A percentile compares a stretch with the other conserved stretches of the same genome.
These are phyloP conservation scores for Blastobasis lacticolella DNA, from an alignment of 2,888 invertebrate genomes.

Conservation along the genomic window DNA sequence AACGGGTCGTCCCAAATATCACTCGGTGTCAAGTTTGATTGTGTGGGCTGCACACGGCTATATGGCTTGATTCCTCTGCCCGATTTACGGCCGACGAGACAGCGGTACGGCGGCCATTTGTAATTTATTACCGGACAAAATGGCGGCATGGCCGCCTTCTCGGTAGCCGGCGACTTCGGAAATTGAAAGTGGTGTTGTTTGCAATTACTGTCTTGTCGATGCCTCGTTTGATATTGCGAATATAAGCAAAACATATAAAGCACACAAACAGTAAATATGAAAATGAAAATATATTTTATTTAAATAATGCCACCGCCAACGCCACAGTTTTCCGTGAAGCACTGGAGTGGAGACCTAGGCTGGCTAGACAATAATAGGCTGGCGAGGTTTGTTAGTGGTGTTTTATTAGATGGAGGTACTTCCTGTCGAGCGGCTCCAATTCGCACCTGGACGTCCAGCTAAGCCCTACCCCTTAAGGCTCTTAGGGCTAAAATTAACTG, in stretches of 20 bases:
- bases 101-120: slow-evolving; percentile 20
- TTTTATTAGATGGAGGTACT: too few relatives aligned
- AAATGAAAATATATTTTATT: not conserved
- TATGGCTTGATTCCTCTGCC: slow-evolving; percentile 19
- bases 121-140: slow-evolving; percentile 22
- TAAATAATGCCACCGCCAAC: not conserved
- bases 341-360: too few relatives aligned
- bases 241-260: too few relatives aligned
- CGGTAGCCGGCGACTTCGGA: not conserved
- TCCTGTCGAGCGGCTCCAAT: too few relatives aligned
- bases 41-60: slow-evolving; percentile 7
- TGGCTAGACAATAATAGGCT: too few relatives aligned
- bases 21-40: slow-evolving; percentile 5
- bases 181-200: not conserved
- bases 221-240: too few relatives aligned
- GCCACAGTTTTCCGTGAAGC: not conserved
- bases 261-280: not conserved
- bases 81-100: slow-evolving; percentile 18
- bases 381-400: too few relatives aligned
- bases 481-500: too few relatives aligned
- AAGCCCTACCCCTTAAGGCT: too few relatives aligned
- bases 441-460: too few relatives aligned
- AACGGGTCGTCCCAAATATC: not conserved
- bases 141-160: slow-evolving; percentile 10
- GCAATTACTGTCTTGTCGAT: not conserved